Percentiles rank a stretch among this genome's conserved stretches.
Conservation (phyloP, 2,888 invertebrate species). For the Athetis lepigone region DNA sequence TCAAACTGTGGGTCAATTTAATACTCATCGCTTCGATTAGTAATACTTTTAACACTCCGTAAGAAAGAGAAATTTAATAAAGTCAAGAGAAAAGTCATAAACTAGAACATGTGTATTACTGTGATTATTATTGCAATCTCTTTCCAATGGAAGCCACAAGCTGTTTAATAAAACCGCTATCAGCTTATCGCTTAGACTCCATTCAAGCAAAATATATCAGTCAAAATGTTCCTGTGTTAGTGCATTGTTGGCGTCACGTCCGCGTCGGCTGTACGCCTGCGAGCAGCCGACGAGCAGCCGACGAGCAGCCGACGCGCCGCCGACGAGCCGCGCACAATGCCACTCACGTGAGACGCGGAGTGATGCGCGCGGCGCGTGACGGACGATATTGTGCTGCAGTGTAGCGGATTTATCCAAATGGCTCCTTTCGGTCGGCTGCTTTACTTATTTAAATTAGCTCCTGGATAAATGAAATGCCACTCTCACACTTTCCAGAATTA, state of each 20-base stretch:
- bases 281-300: background rate
- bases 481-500: conserved; percentile 14
- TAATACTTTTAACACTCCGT: no score
- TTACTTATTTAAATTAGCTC: conserved; percentile 33
- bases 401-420: conserved; percentile 28
- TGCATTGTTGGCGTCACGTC: conserved; percentile 1
- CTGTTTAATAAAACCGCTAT: background rate
- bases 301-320: background rate
- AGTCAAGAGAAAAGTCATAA: no score
- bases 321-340: conserved; percentile 42
- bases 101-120: no score
- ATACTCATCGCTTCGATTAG: background rate
- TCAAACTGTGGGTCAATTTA: background rate
- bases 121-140: no score
- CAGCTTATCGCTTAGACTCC: background rate
- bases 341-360: conserved; percentile 61
- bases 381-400: conserved; percentile 28
- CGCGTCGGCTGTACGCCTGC: background rate
- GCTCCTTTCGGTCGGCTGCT: conserved; percentile 11
- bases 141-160: background rate
- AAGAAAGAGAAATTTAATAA: no score
- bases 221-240: background rate
- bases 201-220: conserved; percentile 7
- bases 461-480: conserved; percentile 18
- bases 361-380: conserved; percentile 56